phyloP scores from a whole-genome alignment of 2,797 vertebrate genomes.

The Syngnathus acus region DNA sequence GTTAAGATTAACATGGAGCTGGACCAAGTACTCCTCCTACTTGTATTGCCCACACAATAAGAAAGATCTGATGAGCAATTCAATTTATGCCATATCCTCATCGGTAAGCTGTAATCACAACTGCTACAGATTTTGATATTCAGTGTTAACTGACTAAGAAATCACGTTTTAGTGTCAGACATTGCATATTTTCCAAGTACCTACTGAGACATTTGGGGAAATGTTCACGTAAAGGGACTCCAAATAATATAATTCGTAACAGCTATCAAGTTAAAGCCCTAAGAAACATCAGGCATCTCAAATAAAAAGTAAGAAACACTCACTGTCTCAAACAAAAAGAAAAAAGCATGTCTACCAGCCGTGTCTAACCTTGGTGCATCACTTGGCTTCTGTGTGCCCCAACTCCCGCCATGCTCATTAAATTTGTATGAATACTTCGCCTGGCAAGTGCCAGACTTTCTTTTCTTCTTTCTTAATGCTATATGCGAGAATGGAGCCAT shows the following conservation, averaged over 20 bases:
- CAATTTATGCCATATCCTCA: constrained; percentile 30
- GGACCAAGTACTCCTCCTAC: constrained; percentile 22
- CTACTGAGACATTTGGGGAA: neutral
- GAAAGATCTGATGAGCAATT: constrained; percentile 20
- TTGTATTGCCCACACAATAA: constrained; percentile 32
- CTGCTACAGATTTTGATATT: constrained; percentile 5
- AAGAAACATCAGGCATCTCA: neutral
- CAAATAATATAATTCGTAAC: neutral
- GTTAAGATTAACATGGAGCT: constrained; percentile 6
- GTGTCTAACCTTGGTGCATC: constrained; percentile 40
- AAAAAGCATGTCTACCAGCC: constrained; percentile 39
- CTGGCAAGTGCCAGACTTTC: constrained; percentile 53
- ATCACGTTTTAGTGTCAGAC: neutral
- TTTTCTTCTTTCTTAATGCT: constrained; percentile 52
- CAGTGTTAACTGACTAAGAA: neutral
- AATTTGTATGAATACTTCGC: constrained; percentile 71
- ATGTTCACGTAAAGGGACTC: neutral
- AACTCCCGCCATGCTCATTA: constrained; percentile 68
- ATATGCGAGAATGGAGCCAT: constrained; percentile 39
- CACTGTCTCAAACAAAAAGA: constrained; percentile 16
- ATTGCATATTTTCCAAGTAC: neutral
- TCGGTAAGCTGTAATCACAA: constrained; percentile 18
- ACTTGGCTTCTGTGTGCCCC: constrained; percentile 36
- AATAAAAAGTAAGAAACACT: constrained; percentile 12
- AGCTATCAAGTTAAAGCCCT: neutral